Evolutionary conservation across 1,140 invertebrate species (phyloP).

Genomic region (Formica exsecta): DNA sequence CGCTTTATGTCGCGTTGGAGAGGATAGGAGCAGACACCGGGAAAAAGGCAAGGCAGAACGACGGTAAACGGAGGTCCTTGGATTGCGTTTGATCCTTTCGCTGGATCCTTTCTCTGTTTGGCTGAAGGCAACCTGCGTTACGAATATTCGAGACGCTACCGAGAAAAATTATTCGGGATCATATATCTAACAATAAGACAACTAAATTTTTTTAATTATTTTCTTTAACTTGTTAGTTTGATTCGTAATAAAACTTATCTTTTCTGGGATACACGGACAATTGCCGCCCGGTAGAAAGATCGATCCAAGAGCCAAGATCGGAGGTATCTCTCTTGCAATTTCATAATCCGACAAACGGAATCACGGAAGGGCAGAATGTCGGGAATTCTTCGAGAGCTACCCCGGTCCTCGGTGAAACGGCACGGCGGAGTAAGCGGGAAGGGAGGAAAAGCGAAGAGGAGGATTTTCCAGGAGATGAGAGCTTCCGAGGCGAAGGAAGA

Average conservation of each 20-base stretch:
- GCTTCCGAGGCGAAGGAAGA: slow-evolving; percentile 51
- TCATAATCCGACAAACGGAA: slow-evolving; percentile 56
- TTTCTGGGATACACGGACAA: neutral
- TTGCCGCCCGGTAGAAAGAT: slow-evolving; percentile 4
- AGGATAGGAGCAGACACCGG: neutral
- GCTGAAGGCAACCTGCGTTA: neutral
- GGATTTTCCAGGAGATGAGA: slow-evolving; percentile 55
- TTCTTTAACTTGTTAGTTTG: neutral
- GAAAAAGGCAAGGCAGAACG: slow-evolving; percentile 7
- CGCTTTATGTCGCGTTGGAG: slow-evolving; percentile 22
- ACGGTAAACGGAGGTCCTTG: neutral
- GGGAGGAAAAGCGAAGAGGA: slow-evolving; percentile 57
- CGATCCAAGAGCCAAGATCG: slow-evolving; percentile 54
- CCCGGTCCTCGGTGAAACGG: neutral
- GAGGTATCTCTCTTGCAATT: slow-evolving; percentile 67
- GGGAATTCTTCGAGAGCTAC: slow-evolving; percentile 50
- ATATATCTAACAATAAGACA: neutral
- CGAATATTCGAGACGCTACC: neutral
- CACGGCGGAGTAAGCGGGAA: slow-evolving; percentile 25
- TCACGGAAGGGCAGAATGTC: slow-evolving; percentile 52
- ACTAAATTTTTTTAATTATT: neutral
- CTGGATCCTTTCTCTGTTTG: neutral
- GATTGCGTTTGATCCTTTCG: neutral
- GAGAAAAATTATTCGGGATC: neutral
- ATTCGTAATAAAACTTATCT: slow-evolving; percentile 1